Evolutionary conservation across 35 echinoderm and acorn worm species (phyloP).

Genomic region (Antedon bifida): DNA sequence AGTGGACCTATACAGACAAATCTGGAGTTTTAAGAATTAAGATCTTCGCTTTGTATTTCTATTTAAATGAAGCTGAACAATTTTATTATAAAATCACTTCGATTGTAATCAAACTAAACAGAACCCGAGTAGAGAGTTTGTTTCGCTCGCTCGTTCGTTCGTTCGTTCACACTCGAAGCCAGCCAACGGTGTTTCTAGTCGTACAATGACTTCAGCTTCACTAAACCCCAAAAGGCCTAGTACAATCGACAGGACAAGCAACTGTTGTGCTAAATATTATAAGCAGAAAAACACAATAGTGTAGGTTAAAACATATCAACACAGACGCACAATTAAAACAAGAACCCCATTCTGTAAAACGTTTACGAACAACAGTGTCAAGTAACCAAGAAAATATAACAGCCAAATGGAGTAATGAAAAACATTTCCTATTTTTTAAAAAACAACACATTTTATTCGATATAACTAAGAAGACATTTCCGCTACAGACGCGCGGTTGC

Average conservation of each 20-base stretch:
- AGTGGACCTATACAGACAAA: background rate
- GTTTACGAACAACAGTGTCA: background rate
- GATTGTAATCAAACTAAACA: too few relatives aligned
- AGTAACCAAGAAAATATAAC: background rate
- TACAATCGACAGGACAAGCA: background rate
- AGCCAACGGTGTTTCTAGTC: too few relatives aligned
- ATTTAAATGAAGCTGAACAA: too few relatives aligned
- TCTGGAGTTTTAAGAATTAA: background rate
- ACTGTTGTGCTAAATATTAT: background rate
- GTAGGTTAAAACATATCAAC: background rate
- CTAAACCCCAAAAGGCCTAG: background rate
- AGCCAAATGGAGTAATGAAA: background rate
- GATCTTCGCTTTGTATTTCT: too few relatives aligned
- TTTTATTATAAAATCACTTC: too few relatives aligned
- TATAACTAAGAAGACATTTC: background rate
- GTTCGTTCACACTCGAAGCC: too few relatives aligned
- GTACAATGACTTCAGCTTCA: background rate
- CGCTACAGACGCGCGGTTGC: background rate
- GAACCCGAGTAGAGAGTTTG: too few relatives aligned
- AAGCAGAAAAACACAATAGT: background rate
- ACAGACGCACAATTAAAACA: background rate
- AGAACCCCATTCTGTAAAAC: background rate
- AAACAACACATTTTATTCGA: background rate
- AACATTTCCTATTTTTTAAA: background rate
- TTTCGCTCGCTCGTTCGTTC: too few relatives aligned